Conservation (phyloP, 2,113 vertebrate species). For the Seriola dumerili region DNA sequence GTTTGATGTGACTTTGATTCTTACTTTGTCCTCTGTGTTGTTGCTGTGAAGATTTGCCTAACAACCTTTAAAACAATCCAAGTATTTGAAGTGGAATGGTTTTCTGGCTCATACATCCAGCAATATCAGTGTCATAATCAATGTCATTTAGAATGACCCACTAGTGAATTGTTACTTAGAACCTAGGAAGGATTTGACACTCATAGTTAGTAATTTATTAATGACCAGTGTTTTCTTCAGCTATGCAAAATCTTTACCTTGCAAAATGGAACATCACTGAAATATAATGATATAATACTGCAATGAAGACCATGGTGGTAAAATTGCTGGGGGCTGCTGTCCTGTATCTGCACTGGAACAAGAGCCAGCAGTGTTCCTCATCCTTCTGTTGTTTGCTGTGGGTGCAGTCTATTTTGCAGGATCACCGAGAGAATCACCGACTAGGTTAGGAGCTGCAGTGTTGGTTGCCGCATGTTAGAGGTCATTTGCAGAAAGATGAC, state of each 20-base stretch:
- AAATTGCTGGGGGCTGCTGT: neutral
- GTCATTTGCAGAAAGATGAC: neutral
- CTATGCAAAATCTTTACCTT: neutral
- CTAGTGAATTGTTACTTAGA: neutral
- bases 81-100: conserved; percentile 12
- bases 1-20: conserved; percentile 68
- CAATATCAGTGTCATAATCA: neutral
- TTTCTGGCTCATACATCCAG: conserved; percentile 1
- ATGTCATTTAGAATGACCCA: neutral
- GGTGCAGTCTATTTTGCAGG: conserved; percentile 5
- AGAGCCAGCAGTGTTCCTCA: neutral
- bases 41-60: conserved; percentile 79
- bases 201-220: neutral
- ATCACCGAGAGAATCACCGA: neutral
- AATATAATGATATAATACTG: neutral
- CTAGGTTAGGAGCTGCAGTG: neutral
- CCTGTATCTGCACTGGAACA: neutral
- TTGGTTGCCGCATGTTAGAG: neutral
- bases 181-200: neutral
- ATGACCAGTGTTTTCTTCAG: neutral
- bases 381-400: neutral
- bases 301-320: neutral
- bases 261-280: neutral
- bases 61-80: conserved; percentile 66
- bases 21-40: conserved; percentile 62